Conservation (phyloP, 2,113 vertebrate genomes). For the Hydrochoerus hydrochaeris region DNA sequence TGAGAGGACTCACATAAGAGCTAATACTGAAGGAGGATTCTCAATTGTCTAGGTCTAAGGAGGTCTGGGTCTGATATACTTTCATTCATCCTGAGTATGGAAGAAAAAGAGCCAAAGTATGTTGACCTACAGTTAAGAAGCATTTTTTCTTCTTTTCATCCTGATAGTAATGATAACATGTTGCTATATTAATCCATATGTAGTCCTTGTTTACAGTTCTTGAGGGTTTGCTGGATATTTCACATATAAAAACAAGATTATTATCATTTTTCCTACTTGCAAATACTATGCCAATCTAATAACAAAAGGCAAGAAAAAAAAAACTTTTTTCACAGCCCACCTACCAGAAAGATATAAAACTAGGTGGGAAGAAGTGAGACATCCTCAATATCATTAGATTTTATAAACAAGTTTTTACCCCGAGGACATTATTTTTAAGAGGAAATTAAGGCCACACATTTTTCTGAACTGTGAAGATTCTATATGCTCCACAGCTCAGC, state of each 20-base stretch:
- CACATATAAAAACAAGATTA: conserved; percentile 18
- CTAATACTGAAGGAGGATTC: neutral
- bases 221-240: neutral
- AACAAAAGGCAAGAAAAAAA: neutral
- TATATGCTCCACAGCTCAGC: neutral
- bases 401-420: neutral
- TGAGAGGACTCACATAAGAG: neutral
- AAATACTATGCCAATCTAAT: conserved; percentile 4
- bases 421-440: neutral
- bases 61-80: neutral
- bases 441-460: neutral
- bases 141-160: conserved; percentile 4
- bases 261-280: neutral
- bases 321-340: neutral
- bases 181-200: neutral
- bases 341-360: neutral
- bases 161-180: neutral
- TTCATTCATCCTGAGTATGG: neutral
- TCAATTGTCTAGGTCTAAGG: neutral
- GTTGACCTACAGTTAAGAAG: neutral
- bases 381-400: neutral
- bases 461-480: conserved; percentile 40
- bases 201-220: neutral
- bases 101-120: neutral
- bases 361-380: accelerated